These are phyloP conservation scores for Antennarius maculatus DNA, from an alignment of 2,797 vertebrate genomes.

Conservation along the genomic window DNA sequence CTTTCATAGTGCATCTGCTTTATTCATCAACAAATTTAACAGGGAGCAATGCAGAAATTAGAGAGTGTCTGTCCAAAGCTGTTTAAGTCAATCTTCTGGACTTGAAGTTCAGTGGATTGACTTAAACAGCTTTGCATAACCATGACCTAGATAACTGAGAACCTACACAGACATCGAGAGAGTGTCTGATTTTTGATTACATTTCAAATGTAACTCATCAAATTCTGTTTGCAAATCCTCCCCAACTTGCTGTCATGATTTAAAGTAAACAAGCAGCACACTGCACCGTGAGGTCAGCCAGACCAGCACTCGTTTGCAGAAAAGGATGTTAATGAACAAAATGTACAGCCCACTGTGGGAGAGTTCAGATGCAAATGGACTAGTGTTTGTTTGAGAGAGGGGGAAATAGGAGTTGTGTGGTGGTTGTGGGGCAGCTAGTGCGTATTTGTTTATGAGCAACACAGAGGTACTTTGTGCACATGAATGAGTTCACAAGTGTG, in stretches of 20 bases:
- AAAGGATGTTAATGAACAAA: slow-evolving; percentile 43
- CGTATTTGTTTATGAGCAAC: slow-evolving; percentile 49
- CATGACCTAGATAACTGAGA: too few relatives aligned
- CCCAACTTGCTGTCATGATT: slow-evolving; percentile 4
- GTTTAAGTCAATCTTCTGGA: too few relatives aligned
- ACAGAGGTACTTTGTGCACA: slow-evolving; percentile 48
- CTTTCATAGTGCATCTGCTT: background rate
- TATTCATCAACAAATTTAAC: too few relatives aligned
- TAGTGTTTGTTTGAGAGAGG: slow-evolving; percentile 3
- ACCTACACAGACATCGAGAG: background rate
- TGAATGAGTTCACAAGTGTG: slow-evolving; percentile 53
- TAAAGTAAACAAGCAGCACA: slow-evolving; percentile 24
- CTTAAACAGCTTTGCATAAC: too few relatives aligned
- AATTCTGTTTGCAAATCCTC: slow-evolving; percentile 2
- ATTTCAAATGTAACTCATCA: background rate
- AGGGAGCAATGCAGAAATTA: background rate
- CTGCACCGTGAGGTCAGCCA: slow-evolving; percentile 38
- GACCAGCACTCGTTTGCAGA: slow-evolving; percentile 25
- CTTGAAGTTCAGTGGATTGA: too few relatives aligned
- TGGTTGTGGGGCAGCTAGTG: slow-evolving; percentile 21
- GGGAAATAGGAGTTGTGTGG: slow-evolving; percentile 9
- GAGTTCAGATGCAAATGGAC: slow-evolving; percentile 22
- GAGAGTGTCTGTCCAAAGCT: background rate
- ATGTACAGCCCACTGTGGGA: slow-evolving; percentile 20
- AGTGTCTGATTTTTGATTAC: slow-evolving; percentile 2